A percentile compares a stretch with the other conserved stretches of the same genome.
Evolutionary conservation across 2,888 invertebrate genomes (phyloP).

Genomic region (Ophioninae sp.): DNA sequence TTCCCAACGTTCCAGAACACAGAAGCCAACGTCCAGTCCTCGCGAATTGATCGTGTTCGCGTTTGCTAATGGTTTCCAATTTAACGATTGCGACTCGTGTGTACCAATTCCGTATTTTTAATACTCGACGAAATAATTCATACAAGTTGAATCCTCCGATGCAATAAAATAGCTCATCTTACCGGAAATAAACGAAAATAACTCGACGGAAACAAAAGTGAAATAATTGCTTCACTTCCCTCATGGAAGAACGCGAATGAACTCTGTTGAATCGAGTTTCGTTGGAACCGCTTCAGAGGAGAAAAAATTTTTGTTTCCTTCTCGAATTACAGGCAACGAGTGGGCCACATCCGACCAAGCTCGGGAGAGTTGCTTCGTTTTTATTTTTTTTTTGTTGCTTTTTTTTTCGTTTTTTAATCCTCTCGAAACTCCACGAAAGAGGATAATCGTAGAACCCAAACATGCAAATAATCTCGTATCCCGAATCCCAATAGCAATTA

Average conservation of each 20-base stretch:
- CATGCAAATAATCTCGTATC: conserved; percentile 17
- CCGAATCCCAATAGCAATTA: conserved; percentile 50
- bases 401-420: too few relatives aligned
- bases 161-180: neutral
- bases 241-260: conserved; percentile 13
- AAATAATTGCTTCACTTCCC: conserved; percentile 15
- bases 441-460: conserved; percentile 15
- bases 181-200: conserved; percentile 22
- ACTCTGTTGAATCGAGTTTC: conserved; percentile 14
- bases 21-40: too few relatives aligned
- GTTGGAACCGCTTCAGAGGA: conserved; percentile 12
- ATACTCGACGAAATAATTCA: conserved; percentile 7
- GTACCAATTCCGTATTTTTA: neutral
- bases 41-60: neutral
- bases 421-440: neutral
- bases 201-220: conserved; percentile 34
- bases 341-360: too few relatives aligned
- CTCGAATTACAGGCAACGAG: conserved; percentile 29
- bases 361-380: too few relatives aligned
- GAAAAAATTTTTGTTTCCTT: conserved; percentile 15
- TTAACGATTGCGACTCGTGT: neutral
- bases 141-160: neutral
- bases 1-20: too few relatives aligned
- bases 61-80: neutral
- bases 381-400: conserved; percentile 6